phyloP scores from a whole-genome alignment of 2,113 vertebrate genomes.

The Argyrosomus japonicus region DNA sequence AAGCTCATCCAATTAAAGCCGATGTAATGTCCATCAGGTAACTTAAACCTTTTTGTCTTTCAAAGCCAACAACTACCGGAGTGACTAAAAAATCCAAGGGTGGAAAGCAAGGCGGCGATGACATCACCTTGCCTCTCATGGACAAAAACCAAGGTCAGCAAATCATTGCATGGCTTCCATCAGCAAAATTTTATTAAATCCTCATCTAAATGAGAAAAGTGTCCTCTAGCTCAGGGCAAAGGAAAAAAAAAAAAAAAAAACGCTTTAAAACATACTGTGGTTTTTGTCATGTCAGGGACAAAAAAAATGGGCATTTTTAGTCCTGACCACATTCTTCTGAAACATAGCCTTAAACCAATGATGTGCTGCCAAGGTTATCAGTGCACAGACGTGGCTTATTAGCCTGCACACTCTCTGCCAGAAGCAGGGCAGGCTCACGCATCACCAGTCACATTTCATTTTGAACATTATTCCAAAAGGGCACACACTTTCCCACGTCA shows the following conservation, averaged over 20 bases:
- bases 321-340: conserved; percentile 46
- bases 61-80: conserved; percentile 86
- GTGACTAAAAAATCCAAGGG: conserved; percentile 89
- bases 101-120: conserved; percentile 90
- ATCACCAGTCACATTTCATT: conserved; percentile 68
- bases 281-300: conserved; percentile 55
- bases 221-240: conserved; percentile 26
- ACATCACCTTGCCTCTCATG: conserved; percentile 96
- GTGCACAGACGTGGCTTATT: conserved; percentile 61
- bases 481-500: conserved; percentile 20
- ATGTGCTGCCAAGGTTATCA: conserved; percentile 69
- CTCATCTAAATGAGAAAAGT: conserved; percentile 47
- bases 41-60: conserved; percentile 26
- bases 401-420: conserved; percentile 58
- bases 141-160: conserved; percentile 94
- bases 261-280: conserved; percentile 22
- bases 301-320: conserved; percentile 35
- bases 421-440: conserved; percentile 61
- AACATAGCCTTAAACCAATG: conserved; percentile 58
- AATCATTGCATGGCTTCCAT: conserved; percentile 30
- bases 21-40: not conserved
- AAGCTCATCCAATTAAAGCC: not conserved
- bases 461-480: conserved; percentile 47
- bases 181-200: conserved; percentile 41
- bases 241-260: not conserved